Base-by-base conservation (phyloP, 2,113 vertebrate genomes). In the Coregonus clupeaformis region DNA sequence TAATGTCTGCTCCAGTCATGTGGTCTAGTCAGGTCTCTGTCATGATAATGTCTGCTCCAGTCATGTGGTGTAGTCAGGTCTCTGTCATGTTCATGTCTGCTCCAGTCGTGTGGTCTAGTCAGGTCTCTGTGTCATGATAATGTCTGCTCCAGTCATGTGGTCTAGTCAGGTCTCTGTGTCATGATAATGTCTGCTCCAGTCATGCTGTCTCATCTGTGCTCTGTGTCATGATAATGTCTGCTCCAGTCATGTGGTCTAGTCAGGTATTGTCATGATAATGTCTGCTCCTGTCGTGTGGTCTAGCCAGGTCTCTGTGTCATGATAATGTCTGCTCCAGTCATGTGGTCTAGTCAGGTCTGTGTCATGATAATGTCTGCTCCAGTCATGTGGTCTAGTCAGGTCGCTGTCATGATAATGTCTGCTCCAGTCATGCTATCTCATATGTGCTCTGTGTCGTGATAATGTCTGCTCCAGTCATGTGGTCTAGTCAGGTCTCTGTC, bases 321-420 rank as follows among this genome's bases (percentile, higher is more conserved):
- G 47, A 71, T 71, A 29, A 71, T 13, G 69, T 57, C 69, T 70
- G 47, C 69, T n/a, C 11, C 14, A 27, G 45, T 71, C n/a, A n/a
- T n/a, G n/a, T n/a, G n/a, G 13, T 45, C 68, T 55, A 13, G 11
- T 16, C 55, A 6, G 13, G 55, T 13, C 55, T 30, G 7, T 65
- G 12, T 45, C 27, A 42, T 29, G 47, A 71, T 71, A 29, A 71
- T 13, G 69, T 57, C 69, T 70, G 47, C 69, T n/a, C 11, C 14
- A 27, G 45, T 71, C 49, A 57, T 25, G 24, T 71, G 69, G 13
- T 45, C 68, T 55, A 13, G 11, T 16, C 55, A 6, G 13, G 55
- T 13, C 55, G 12, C 9, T n/a, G n/a, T 65, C 27, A 42, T 29
- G 47, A 71, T 71, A 29, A 71, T 13, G 69, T 57, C 69, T 70